Evolutionary conservation across 2,113 vertebrate species (phyloP), one percentile per base, ranked within the genome.

Genomic region (Sceloporus undulatus): DNA sequence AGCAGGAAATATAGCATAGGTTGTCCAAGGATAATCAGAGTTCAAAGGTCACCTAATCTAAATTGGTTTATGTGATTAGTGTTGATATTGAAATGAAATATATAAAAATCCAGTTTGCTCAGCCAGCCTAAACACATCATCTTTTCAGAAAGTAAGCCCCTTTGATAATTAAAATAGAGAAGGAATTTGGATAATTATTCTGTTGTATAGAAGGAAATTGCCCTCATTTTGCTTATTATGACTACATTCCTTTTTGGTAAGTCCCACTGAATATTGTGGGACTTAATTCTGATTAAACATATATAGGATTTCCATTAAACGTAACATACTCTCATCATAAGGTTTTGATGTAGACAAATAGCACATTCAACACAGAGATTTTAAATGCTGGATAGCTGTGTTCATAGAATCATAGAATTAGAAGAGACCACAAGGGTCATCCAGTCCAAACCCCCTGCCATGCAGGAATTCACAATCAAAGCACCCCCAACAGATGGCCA

Each of bases 111-210:
- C 11, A 80, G 14, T 59, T 59, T 80, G 54, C 3, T 56, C 6
- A 59, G 27, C 92, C 1, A 56, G 88, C 91, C 78, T 54, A 78
- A 66, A 88, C 48, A 34, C 0, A 52, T 16, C 48, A 79, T 54
- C 23, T 42, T 13, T 90, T 89, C 92, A 87, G 82, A 74, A 40
- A 90, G 90, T 78, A 90, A 68, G 23, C 38, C 66, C 6, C 91
- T 94, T 88, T 89, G 88, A 82, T 87, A 92, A 91, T 90, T 91
- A 90, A 86, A 48, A 79, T 87, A 85, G 87, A 71, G 65, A 66
- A 92, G 70, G 81, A 85, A 71, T 19, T 23, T 80, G 54, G 2
- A 80, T 80, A n/a, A 62, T 80, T 62, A 62, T 23, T 59, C 56
- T 48, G 48, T 48, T 48, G 48, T 48, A 48, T 48, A 48, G 48